These are phyloP conservation scores for Sympetrum striolatum DNA, from an alignment of 2,888 invertebrate genomes.

Conservation along the genomic window DNA sequence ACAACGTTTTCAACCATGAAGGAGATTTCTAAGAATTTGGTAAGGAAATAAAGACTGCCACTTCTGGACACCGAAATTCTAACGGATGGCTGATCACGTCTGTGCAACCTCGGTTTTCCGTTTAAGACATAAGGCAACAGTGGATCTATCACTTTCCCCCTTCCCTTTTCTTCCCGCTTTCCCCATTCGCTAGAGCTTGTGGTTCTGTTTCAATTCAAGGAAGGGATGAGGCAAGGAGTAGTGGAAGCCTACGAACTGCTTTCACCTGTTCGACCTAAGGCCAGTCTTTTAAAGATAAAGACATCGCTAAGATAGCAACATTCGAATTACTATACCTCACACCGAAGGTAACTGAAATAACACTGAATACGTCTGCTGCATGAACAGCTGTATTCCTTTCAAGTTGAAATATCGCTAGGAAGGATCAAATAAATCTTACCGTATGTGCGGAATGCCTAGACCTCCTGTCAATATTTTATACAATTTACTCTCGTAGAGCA, in stretches of 20 bases:
- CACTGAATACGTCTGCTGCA: not conserved
- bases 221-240: not conserved
- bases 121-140: constrained; percentile 20
- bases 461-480: constrained; percentile 99
- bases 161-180: constrained; percentile 20
- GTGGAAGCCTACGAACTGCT: constrained; percentile 13
- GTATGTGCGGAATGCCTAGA: constrained; percentile 94
- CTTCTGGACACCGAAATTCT: not conserved
- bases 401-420: not conserved
- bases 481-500: constrained; percentile 98
- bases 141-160: constrained; percentile 43
- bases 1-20: too few species aligned
- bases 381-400: not conserved
- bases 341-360: not conserved
- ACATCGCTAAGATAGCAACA: not conserved
- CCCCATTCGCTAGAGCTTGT: constrained; percentile 13
- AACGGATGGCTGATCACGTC: constrained; percentile 37
- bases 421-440: constrained; percentile 62
- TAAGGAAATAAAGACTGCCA: not conserved
- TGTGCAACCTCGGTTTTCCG: not conserved
- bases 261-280: constrained; percentile 31
- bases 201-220: not conserved
- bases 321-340: not conserved
- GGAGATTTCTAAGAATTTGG: too few species aligned
- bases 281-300: not conserved